Evolutionary conservation across 2,113 vertebrate species (phyloP), one percentile per base, ranked within the genome.

Genomic region (Piaya cayana): DNA sequence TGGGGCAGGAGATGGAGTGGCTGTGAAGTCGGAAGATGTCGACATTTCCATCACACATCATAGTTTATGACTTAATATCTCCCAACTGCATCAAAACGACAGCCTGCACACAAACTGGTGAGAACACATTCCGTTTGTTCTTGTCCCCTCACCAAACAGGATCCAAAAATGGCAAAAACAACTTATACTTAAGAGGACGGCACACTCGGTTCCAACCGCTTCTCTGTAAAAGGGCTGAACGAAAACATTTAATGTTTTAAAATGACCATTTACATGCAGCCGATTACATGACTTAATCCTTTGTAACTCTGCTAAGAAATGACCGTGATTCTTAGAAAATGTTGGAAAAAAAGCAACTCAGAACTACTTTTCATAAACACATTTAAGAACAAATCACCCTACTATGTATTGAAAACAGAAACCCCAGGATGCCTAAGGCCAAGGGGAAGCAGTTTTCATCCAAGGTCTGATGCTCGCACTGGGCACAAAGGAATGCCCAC

Each of bases 61-160:
- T 25, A 32, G 83, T 92, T 93, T 74, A 77, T 92, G 81, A 92
- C 88, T 92, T 94, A 85, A 1, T 81, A 64, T 63, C 50, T 80
- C 45, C 39, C 86, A 96, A 94, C 7, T 86, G 86, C 83, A 95
- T 81, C 63, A 82, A 89, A 75, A 62, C 93, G 82, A 95, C 94
- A 80, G 11, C 23, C 22, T 75, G 60, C 78, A 36, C 8, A 76
- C 14, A n/a, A 92, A 92, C 12, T 81, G 88, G 60, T 89, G 93
- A 62, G 72, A 55, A 42, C 15, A 0, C 21, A 34, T 34, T 94
- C 90, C 86, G 70, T 56, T 96, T 89, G 60, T 59, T 70, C 64
- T 67, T 71, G 76, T 90, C 67, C 89, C 70, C 82, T 93, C 92
- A 95, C 93, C 90, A 96, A 96, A 95, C 94, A 78, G 69, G 68